These are phyloP conservation scores for Heteractis magnifica DNA, from an alignment of 92 coral and sea anemone genomes.

Conservation along the genomic window DNA sequence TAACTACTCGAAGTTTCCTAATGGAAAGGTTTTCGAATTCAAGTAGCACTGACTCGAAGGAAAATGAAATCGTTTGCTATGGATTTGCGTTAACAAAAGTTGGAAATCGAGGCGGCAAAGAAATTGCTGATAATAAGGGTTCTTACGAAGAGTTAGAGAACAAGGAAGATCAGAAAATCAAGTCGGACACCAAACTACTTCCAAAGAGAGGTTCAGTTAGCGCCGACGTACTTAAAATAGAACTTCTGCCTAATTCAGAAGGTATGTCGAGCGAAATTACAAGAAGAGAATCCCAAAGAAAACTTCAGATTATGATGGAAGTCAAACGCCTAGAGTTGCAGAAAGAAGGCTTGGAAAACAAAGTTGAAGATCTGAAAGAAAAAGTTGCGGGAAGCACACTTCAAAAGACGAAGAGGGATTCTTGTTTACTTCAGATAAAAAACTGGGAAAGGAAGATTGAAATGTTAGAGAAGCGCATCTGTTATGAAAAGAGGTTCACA, in stretches of 20 bases:
- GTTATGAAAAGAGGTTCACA: constrained; percentile 28
- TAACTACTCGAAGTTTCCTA: background rate
- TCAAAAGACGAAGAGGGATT: constrained; percentile 21
- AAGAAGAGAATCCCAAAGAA: constrained; percentile 1
- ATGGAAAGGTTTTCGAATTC: background rate
- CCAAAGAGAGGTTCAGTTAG: background rate
- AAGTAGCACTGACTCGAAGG: background rate
- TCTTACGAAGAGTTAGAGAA: background rate
- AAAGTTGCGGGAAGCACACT: constrained; percentile 23
- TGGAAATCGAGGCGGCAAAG: background rate
- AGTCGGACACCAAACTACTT: background rate
- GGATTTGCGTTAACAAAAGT: background rate
- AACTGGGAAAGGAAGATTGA: constrained; percentile 54
- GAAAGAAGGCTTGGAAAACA: constrained; percentile 44
- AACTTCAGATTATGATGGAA: constrained; percentile 28
- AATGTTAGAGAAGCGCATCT: constrained; percentile 54
- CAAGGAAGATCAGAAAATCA: background rate
- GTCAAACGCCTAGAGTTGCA: constrained; percentile 55
- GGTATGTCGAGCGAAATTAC: background rate
- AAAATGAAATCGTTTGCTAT: background rate
- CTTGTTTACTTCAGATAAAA: constrained; percentile 26
- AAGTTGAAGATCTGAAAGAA: constrained; percentile 34
- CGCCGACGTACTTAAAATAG: background rate
- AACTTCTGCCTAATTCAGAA: background rate
- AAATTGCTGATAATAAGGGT: background rate